These are phyloP conservation scores for Clavelina lepadiformis DNA, from an alignment of 23 tunicate genomes.

Conservation along the genomic window DNA sequence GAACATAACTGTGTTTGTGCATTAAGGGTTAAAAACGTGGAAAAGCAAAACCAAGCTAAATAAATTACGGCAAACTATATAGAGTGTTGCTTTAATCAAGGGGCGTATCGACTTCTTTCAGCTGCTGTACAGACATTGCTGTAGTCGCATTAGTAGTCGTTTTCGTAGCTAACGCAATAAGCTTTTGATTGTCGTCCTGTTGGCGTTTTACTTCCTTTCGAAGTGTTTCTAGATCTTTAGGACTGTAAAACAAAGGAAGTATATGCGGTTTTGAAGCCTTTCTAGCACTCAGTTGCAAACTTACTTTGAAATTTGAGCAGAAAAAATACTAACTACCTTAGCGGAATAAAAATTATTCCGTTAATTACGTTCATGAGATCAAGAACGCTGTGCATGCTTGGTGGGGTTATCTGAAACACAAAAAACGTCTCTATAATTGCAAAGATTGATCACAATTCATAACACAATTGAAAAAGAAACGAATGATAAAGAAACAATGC, in stretches of 20 bases:
- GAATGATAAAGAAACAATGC: background rate
- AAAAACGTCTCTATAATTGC: background rate
- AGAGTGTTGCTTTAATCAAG: constrained; percentile 21
- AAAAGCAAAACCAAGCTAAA: no score
- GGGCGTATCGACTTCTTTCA: constrained; percentile 17
- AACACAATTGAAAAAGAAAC: background rate
- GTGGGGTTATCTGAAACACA: constrained; percentile 62
- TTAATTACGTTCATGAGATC: constrained; percentile 92
- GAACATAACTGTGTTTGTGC: no score
- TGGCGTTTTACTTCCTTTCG: constrained; percentile 58
- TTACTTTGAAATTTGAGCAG: background rate
- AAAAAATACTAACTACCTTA: constrained; percentile 29
- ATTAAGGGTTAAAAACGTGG: no score
- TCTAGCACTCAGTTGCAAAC: background rate
- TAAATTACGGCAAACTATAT: no score
- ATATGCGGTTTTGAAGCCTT: background rate
- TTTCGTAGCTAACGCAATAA: constrained; percentile 53
- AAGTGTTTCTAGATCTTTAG: constrained; percentile 59
- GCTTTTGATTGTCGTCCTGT: constrained; percentile 39
- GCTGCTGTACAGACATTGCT: background rate
- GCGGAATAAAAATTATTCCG: constrained; percentile 84
- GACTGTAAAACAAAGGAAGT: constrained; percentile 19
- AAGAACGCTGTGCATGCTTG: constrained; percentile 84
- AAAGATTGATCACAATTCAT: background rate
- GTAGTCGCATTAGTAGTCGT: background rate